Base-by-base conservation (phyloP, 2,797 vertebrate species). In the Microchirus variegatus region DNA sequence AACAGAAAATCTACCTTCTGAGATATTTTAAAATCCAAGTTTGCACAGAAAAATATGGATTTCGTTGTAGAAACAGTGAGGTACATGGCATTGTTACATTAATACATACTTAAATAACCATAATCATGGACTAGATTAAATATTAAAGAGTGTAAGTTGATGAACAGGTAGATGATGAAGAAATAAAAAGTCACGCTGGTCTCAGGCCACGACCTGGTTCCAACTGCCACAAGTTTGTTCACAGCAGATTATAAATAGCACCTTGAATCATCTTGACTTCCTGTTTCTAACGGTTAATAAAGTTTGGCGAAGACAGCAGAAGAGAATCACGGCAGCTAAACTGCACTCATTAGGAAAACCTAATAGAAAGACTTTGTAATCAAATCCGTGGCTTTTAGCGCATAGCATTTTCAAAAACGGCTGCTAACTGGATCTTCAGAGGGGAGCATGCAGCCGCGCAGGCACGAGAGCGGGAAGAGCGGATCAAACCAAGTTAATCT, bases 301-400 rank as follows among this genome's bases (percentile, higher is more conserved):
- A 68, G 78, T 91, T 89, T 90, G 63, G 75, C 56, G 70, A 84
- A 86, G 80, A 80, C 78, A 67, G 76, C 58, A 79, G 78, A 85
- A 78, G 67, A 81, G 59, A 81, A 82, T 85, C 80, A 81, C 63
- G 65, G 82, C 70, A 73, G 85, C 67, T 82, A 66, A 88, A 89
- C 82, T 73, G 86, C 70, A 50, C 83, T 92, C 84, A 73, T 92
- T 89, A 90, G 78, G 71, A 82, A 83, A 93, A 93, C 89, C 75
- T 87, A 87, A 92, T 92, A 89, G 90, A 91, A 93, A 54, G 70
- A 78, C 73, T 63, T 80, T 53, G 70, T 90, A 92, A 92, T 93
- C 77, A 66, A 90, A 93, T 93, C 81, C 75, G 60, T 53, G 50
- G 78, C 89, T 93, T 92, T 93, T 88, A 92, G 89, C 81, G 73